A percentile compares a stretch with the other conserved stretches of the same genome.
These are phyloP conservation scores for Phacellophora camtschatica DNA, from an alignment of 30 jellyfish, hydroid and myxozoan species.

Conservation along the genomic window DNA sequence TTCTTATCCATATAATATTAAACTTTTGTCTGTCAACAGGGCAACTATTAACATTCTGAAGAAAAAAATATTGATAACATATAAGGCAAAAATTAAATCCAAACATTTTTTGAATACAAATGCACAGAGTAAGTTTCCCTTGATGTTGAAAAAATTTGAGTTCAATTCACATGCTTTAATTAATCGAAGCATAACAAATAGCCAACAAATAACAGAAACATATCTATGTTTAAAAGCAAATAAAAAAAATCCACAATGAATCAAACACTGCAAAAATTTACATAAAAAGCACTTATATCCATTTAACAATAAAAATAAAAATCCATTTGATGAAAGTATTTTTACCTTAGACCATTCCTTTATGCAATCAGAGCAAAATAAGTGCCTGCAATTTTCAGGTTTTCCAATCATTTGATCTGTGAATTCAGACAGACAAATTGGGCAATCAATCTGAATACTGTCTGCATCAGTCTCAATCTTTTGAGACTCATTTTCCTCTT, in stretches of 20 bases:
- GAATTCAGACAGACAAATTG: constrained; percentile 81
- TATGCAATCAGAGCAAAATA: constrained; percentile 77
- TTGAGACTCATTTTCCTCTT: constrained; percentile 3
- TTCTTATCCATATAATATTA: constrained; percentile 40
- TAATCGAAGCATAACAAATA: too few species aligned
- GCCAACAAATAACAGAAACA: too few species aligned
- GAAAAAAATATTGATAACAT: too few species aligned
- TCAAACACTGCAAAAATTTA: too few species aligned
- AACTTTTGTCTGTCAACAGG: constrained; percentile 80
- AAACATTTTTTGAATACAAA: too few species aligned
- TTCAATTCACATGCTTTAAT: too few species aligned
- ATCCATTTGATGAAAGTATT: neutral
- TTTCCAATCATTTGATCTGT: constrained; percentile 61
- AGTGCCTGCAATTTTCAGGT: constrained; percentile 84
- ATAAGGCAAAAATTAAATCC: too few species aligned
- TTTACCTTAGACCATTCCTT: constrained; percentile 92
- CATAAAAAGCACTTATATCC: neutral
- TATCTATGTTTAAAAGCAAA: too few species aligned
- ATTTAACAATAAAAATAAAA: neutral
- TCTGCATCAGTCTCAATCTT: neutral
- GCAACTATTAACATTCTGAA: constrained; percentile 83
- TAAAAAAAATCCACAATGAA: too few species aligned
- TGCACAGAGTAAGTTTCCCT: too few species aligned
- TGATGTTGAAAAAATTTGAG: too few species aligned
- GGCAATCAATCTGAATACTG: constrained; percentile 38